phyloP scores from a whole-genome alignment of 1,140 invertebrate species.

The Danaus melanippus region DNA sequence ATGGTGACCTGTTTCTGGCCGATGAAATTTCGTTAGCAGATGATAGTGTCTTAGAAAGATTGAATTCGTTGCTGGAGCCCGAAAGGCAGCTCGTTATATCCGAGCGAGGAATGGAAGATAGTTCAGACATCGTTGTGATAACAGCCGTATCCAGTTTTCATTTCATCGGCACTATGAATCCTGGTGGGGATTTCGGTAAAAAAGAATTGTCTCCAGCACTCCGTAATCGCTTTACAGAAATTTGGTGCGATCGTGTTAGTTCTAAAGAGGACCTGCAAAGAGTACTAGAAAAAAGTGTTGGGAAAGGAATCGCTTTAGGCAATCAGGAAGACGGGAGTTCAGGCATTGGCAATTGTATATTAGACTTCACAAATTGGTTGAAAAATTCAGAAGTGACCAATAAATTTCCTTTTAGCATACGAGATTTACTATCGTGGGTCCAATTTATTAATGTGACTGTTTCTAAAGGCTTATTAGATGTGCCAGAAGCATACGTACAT shows the following conservation, averaged over 20 bases:
- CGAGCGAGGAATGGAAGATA: conserved; percentile 83
- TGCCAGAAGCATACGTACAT: conserved; percentile 84
- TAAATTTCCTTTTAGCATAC: conserved; percentile 88
- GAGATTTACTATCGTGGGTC: conserved; percentile 95
- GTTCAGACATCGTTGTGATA: conserved; percentile 75
- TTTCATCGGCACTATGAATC: conserved; percentile 99
- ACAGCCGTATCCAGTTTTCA: conserved; percentile 86
- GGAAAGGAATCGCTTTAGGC: conserved; percentile 62
- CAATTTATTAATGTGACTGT: conserved; percentile 87
- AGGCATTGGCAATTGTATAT: conserved; percentile 78
- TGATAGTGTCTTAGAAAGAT: conserved; percentile 96
- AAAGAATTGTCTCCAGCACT: conserved; percentile 99
- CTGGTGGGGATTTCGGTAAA: conserved; percentile 99
- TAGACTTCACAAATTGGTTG: conserved; percentile 89
- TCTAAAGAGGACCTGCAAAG: conserved; percentile 80
- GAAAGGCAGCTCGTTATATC: conserved; percentile 92
- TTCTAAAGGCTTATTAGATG: conserved; percentile 62
- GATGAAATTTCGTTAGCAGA: conserved; percentile 99
- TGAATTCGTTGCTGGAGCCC: conserved; percentile 97
- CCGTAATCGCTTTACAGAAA: conserved; percentile 98
- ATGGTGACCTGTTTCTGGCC: conserved; percentile 91
- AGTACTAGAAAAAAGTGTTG: conserved; percentile 88
- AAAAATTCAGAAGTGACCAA: conserved; percentile 81
- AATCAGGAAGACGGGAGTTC: conserved; percentile 73
- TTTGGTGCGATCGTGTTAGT: conserved; percentile 92